These are phyloP conservation scores for Agrochola macilenta DNA, from an alignment of 2,888 invertebrate genomes.

Conservation along the genomic window DNA sequence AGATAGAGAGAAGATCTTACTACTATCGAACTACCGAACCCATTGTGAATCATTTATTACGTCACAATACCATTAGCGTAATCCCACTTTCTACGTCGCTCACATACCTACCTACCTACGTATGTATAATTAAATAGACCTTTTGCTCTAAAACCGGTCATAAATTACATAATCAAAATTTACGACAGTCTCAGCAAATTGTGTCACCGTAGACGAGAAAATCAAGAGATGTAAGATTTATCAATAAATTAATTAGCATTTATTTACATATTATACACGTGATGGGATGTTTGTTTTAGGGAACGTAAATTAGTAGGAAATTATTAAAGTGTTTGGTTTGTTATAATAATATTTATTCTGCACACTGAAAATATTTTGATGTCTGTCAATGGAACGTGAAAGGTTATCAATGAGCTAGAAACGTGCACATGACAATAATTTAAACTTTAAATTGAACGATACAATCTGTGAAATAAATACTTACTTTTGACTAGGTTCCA, in stretches of 20 bases:
- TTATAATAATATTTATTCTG: background rate
- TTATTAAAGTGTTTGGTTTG: background rate
- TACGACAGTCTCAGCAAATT: constrained; percentile 39
- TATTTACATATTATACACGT: constrained; percentile 44
- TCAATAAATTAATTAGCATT: constrained; percentile 37
- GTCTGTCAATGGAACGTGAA: background rate
- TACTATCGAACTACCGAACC: background rate
- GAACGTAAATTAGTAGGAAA: constrained; percentile 13
- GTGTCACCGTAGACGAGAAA: constrained; percentile 36
- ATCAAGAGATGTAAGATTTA: constrained; percentile 30
- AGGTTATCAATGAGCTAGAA: background rate
- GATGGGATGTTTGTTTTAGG: constrained; percentile 22
- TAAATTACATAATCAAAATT: constrained; percentile 52
- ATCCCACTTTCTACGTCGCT: constrained; percentile 41
- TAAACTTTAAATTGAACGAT: background rate
- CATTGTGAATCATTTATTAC: background rate
- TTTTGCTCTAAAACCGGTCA: constrained; percentile 25
- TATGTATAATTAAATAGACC: constrained; percentile 45
- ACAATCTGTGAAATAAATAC: background rate
- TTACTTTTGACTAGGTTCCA: background rate
- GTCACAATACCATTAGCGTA: constrained; percentile 14
- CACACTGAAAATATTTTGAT: background rate
- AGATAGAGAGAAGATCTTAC: background rate
- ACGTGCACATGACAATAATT: background rate
- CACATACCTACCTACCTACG: constrained; percentile 12